A percentile compares a stretch with the other conserved stretches of the same genome.
phyloP scores from a whole-genome alignment of 2,888 invertebrate genomes.

The Stenotaenia linearis region DNA sequence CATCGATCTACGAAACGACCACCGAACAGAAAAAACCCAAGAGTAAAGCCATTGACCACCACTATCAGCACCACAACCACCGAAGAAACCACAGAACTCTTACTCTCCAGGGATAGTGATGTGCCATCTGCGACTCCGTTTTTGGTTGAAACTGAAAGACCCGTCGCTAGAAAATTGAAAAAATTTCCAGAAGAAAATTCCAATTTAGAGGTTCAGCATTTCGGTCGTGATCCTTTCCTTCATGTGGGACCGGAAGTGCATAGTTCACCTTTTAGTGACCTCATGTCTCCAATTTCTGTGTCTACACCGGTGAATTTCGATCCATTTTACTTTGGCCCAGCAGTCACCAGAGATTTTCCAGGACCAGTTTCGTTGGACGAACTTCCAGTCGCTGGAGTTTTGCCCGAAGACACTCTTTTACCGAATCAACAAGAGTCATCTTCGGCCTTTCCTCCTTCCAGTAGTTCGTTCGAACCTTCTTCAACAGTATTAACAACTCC shows the following conservation, averaged over 20 bases:
- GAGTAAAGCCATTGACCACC: not conserved
- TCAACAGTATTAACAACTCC: not conserved
- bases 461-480: not conserved
- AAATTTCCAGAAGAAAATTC: not conserved
- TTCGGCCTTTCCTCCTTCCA: not conserved
- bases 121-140: not conserved
- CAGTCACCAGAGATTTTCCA: slow-evolving; percentile 7
- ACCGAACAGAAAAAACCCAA: not conserved
- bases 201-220: not conserved
- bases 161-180: not conserved
- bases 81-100: not conserved
- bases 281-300: not conserved
- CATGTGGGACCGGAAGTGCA: not conserved
- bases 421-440: not conserved
- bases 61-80: not conserved
- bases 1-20: not conserved
- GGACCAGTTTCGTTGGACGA: not conserved
- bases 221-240: not conserved
- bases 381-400: not conserved
- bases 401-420: not conserved
- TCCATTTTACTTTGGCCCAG: slow-evolving; percentile 27
- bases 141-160: not conserved
- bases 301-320: slow-evolving; percentile 1
- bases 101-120: not conserved
- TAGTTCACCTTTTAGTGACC: not conserved